Base-by-base conservation (phyloP, 2,888 invertebrate genomes). In the Leptopilina syphax region DNA sequence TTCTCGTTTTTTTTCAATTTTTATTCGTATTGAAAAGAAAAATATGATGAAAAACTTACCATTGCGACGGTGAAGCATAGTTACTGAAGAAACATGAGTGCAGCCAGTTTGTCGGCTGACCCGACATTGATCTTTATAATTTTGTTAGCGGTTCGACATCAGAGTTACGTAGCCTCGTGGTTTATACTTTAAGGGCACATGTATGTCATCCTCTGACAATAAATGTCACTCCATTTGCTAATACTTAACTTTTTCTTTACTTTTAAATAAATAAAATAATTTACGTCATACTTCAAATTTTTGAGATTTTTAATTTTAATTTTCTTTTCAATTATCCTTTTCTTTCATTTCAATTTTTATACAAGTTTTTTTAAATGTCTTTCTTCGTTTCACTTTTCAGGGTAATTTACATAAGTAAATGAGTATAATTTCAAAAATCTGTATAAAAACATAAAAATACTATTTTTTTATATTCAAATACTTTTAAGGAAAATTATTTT, bases 21-120 rank as follows among this genome's bases (percentile, higher is more conserved):
- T 44, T 44, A 8, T 44, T 1, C 0, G 44, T 7, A 79, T 10
- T 5, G 6, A 41, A 24, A 50, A 27, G 24, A 34, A 12, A 27
- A 66, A 54, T 65, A 65, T 54, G 34, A n/a, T 10, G 18, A 65
- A 68, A 60, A 57, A 87, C 90, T 89, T 87, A 90, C 90, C 90
- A 86, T 87, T 85, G 65, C 86, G 86, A 80, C 80, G 82, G 78
- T 86, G 86, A 82, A 81, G 86, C 90, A 91, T 90, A 87, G 86
- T 89, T 86, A 85, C 83, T 80, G 84, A 83, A 84, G 83, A 81
- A 85, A 84, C 85, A 85, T 80, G 83, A 86, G 57, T 7, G 84
- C 84, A 84, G 86, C 87, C 88, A 89, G 88, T 82, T 85, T 83
- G 81, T 81, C 83, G 87, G 82, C 90, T 90, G 90, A 88, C 90